These are phyloP conservation scores for Hippoglossus stenolepis DNA, from an alignment of 2,113 vertebrate species.

Conservation along the genomic window DNA sequence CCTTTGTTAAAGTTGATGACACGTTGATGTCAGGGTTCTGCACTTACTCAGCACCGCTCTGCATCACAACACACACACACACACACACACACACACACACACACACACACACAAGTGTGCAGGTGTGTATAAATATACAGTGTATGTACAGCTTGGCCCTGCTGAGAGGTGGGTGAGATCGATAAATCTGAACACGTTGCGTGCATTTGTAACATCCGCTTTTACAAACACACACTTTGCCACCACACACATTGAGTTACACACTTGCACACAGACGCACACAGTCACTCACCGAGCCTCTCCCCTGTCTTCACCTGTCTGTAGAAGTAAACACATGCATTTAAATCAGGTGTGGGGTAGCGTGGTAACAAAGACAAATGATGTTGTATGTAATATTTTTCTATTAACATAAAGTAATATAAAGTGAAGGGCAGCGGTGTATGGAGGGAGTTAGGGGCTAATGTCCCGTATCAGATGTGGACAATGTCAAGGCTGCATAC, in stretches of 20 bases:
- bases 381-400: constrained; percentile 99
- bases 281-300: constrained; percentile 72
- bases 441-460: constrained; percentile 99
- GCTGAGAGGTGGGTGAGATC: constrained; percentile 75
- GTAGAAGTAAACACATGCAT: constrained; percentile 96
- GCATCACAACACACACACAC: no score
- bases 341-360: constrained; percentile 85
- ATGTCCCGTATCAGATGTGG: constrained; percentile 99
- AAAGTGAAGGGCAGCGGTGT: constrained; percentile 99
- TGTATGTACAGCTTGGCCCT: constrained; percentile 23
- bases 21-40: neutral
- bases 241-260: neutral
- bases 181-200: constrained; percentile 79
- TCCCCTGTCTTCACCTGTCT: constrained; percentile 85
- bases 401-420: constrained; percentile 99
- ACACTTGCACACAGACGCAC: constrained; percentile 19
- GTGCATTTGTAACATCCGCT: constrained; percentile 50
- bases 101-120: neutral
- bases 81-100: no score
- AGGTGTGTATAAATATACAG: neutral
- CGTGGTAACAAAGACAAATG: constrained; percentile 99
- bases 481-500: constrained; percentile 99
- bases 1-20: neutral
- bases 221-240: constrained; percentile 26
- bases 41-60: neutral